Conservation (phyloP, 1,140 invertebrate genomes). For the Leptopilina clavipes region DNA sequence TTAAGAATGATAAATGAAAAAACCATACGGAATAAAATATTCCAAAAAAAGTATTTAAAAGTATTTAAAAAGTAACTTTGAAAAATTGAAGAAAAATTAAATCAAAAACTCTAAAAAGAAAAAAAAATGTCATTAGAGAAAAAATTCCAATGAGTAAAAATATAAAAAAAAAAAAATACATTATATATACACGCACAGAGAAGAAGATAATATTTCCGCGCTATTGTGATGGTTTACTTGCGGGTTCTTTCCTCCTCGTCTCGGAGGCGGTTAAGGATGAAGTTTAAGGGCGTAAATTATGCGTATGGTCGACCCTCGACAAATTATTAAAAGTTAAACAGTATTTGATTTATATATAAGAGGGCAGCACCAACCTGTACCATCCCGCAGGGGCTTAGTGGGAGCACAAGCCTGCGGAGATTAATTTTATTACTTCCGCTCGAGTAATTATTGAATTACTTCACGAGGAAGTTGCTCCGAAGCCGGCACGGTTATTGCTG, state of each 20-base stretch:
- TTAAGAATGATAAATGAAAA: no score
- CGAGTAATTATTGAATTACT: constrained; percentile 70
- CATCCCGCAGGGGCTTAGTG: constrained; percentile 43
- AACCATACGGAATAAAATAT: no score
- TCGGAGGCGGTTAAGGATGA: constrained; percentile 51
- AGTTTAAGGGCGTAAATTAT: constrained; percentile 65
- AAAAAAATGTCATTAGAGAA: neutral
- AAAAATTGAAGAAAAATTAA: no score
- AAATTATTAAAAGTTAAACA: constrained; percentile 74
- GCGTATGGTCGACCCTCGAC: constrained; percentile 54
- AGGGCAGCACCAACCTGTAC: constrained; percentile 59
- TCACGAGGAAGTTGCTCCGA: constrained; percentile 57
- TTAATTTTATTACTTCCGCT: constrained; percentile 73
- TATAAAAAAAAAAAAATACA: neutral
- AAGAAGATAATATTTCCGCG: neutral
- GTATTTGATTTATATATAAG: constrained; percentile 71
- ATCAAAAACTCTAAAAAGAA: no score
- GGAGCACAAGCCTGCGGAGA: constrained; percentile 57
- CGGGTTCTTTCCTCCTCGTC: neutral
- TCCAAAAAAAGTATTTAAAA: no score
- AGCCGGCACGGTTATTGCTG: constrained; percentile 35
- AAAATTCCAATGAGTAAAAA: no score
- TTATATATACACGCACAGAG: neutral
- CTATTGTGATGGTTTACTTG: constrained; percentile 13
- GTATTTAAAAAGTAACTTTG: no score